phyloP scores from a whole-genome alignment of 2,797 vertebrate genomes.

The Neostethus bicornis region DNA sequence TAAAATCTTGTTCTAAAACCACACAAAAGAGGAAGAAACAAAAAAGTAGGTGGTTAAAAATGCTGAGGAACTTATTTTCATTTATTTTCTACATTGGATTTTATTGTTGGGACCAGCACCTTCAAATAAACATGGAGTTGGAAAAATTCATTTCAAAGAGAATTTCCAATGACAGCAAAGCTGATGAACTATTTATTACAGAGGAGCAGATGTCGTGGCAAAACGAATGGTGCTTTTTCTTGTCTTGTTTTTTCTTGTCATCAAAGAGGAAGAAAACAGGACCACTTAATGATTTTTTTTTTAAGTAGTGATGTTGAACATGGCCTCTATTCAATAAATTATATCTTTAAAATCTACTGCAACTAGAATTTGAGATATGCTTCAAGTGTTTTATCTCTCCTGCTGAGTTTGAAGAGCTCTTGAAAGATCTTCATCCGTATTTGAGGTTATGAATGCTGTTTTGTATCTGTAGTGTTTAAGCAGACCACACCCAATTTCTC shows the following conservation, averaged over 20 bases:
- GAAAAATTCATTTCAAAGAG: background rate
- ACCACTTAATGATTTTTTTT: no score
- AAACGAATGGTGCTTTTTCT: background rate
- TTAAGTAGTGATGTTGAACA: no score
- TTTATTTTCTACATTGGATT: background rate
- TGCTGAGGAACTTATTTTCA: background rate
- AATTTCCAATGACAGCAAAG: background rate
- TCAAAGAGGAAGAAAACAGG: slow-evolving; percentile 11
- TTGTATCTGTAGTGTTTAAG: slow-evolving; percentile 41
- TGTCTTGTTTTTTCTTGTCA: background rate
- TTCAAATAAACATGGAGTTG: background rate
- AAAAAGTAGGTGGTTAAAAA: slow-evolving; percentile 3
- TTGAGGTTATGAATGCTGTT: slow-evolving; percentile 44
- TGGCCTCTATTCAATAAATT: no score
- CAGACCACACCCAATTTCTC: slow-evolving; percentile 70
- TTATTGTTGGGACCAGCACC: background rate
- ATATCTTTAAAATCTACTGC: slow-evolving; percentile 23
- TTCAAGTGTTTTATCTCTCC: slow-evolving; percentile 26
- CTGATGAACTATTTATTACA: background rate
- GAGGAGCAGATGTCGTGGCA: background rate
- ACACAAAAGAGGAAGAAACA: slow-evolving; percentile 6
- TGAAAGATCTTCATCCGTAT: slow-evolving; percentile 26
- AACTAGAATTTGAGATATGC: slow-evolving; percentile 24
- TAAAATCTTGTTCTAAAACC: background rate
- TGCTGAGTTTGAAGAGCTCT: slow-evolving; percentile 40